Evolutionary conservation across 2,113 vertebrate genomes (phyloP), one percentile per base, ranked within the genome.

Genomic region (Antechinus flavipes): DNA sequence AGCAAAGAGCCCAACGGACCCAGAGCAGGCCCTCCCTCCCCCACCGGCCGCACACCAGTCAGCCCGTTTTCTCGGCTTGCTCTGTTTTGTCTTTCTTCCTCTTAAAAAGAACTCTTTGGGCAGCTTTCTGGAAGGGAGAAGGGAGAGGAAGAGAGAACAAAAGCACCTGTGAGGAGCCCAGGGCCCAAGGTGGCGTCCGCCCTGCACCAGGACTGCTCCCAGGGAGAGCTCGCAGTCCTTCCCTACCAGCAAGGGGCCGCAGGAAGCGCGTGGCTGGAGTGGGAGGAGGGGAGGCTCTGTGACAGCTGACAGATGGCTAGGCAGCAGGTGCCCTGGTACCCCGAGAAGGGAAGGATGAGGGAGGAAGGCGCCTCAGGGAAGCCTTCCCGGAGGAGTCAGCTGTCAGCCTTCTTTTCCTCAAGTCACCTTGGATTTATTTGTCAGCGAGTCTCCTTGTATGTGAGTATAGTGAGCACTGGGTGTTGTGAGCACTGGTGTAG

Each of bases 1-100:
- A 19, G 16, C 61, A 35, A 68, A 68, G 30, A 76, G 6, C 16
- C n/a, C 6, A 7, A 1, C 2, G 7, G 5, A 16, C n/a, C 16
- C 68, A n/a, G 16, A 42, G 35, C 35, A 49, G 68, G 22, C 68
- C 6, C 35, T 19, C 68, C 35, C 68, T n/a, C 35, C 12, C 35
- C 4, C 16, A n/a, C 5, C 16, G 6, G 7, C 49, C 1, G 16
- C 35, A 8, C 0, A 22, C 1, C 19, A 7, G 68, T 14, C 68
- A 76, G 30, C 16, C 8, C 35, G 19, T 76, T 42, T 42, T 76
- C 12, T 14, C 5, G 7, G 49, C 49, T 49, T 49, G 49, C 49
- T 49, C 6, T 49, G 49, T 76, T 76, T 76, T n/a, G 22, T 58
- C 56, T 5, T 22, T 76, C 68, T 42, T 76, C 68, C 16, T 42